Evolutionary conservation across 1,140 invertebrate species (phyloP), one percentile per base, ranked within the genome.

Genomic region (Apis mellifera): DNA sequence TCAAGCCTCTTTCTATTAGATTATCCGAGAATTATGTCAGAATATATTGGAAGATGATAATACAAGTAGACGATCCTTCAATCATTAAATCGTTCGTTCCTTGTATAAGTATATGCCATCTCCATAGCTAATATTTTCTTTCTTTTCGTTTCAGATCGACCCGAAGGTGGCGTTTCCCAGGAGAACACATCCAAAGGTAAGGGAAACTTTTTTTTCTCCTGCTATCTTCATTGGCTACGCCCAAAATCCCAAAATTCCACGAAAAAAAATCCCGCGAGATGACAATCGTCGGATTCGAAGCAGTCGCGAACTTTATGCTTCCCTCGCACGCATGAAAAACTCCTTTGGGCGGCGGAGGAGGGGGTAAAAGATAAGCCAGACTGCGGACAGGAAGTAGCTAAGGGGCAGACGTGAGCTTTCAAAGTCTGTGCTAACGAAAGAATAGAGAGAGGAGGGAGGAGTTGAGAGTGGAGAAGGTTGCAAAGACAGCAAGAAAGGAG

Each of bases 131-230:
- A n/a, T 32, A 26, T n/a, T 4, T 26, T 26, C 54, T 19, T 83
- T 84, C 84, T 91, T 90, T 91, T 91, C 93, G 92, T 97, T 97
- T 88, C 97, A 99, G 98, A 99, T 99, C 95, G 99, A 99, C 94
- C 99, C 99, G 90, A 99, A 99, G 97, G 98, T 99, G 95, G 99
- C 99, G 94, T 99, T 99, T 96, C 99, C 99, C 88, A 97, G 99
- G 95, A 97, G 98, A 96, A 98, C 98, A 96, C 98, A 99, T 96
- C 98, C 98, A 95, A 99, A 99, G 97, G 98, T 99, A 96, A 97
- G 97, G 32, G 7, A 65, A 11, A 23, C 15, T 2, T n/a, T 60
- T n/a, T 42, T 9, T 9, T 5, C 48, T 4, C 5, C 0, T 42
- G 4, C 0, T 42, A 42, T 42, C 4, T 42, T 42, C 7, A 42